Evolutionary conservation across 1,140 invertebrate species (phyloP), one percentile per base, ranked within the genome.

Genomic region (Drosophila virilis): DNA sequence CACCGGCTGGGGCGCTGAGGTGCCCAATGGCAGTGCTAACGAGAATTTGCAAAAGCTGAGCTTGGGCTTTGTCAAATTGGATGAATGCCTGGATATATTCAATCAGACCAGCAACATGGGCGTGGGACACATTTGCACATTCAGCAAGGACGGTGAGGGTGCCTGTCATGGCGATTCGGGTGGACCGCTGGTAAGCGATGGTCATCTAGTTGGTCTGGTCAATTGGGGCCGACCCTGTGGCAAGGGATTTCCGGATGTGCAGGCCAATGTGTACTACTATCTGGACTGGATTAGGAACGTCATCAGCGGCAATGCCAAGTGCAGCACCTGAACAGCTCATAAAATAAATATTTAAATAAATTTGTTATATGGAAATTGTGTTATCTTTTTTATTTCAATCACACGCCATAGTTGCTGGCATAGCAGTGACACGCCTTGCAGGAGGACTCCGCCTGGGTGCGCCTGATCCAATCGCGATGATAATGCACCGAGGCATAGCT

Each of bases 211-310:
- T 38, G 94, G 93, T 5, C 70, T 94, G 33, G 94, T 94, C 6
- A 94, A 93, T 22, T 94, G 93, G 88, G 94, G 94, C 6, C 75
- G 90, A 4, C 94, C 94, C 1, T 94, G 94, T 70, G 94, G 92
- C 7, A 8, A 60, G 5, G 92, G 92, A 1, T 78, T 91, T 28
- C 94, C 93, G 2, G 94, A 94, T 74, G 94, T 93, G 2, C 94
- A 94, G 42, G 92, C 93, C 2, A 82, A 82, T 58, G 83, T 93
- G 0, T 86, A 71, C 17, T 84, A 80, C 17, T 88, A 91, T 38
- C 83, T 92, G 33, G 74, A 90, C 51, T 90, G 85, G 85, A 77
- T 90, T 38, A 70, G 78, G 37, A 74, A 45, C n/a, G 72, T 72
- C 5, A 77, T 90, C 3, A 90, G 80, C 48, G 84, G 74, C 40